A percentile compares a stretch with the other conserved stretches of the same genome.
Conservation (phyloP, 2,888 invertebrate genomes). For the Meta bourneti region DNA sequence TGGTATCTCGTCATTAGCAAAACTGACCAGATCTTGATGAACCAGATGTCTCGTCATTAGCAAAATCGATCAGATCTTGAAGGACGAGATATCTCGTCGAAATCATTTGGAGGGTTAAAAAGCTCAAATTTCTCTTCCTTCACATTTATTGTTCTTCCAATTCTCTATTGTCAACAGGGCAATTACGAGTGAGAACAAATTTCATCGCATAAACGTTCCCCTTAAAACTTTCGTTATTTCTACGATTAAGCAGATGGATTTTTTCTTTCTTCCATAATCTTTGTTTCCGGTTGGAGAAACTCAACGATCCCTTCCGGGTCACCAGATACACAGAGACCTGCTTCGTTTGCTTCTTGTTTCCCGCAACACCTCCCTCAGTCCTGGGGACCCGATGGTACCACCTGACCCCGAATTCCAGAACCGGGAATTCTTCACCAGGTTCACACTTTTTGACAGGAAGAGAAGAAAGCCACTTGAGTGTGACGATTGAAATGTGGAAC, state of each 20-base stretch:
- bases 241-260: too few relatives aligned
- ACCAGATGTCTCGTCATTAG: too few relatives aligned
- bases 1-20: too few relatives aligned
- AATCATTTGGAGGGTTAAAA: not conserved
- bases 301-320: conserved; percentile 43
- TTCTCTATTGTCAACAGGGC: not conserved
- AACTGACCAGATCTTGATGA: too few relatives aligned
- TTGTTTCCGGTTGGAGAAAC: conserved; percentile 27
- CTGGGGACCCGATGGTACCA: conserved; percentile 10
- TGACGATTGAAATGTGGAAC: conserved; percentile 54
- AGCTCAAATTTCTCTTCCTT: not conserved
- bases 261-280: not conserved
- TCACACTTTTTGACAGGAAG: conserved; percentile 53
- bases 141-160: not conserved
- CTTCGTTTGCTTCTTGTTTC: not conserved
- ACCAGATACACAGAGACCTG: conserved; percentile 15
- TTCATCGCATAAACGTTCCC: not conserved
- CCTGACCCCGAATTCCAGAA: conserved; percentile 33
- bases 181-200: not conserved
- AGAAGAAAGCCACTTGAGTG: conserved; percentile 31
- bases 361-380: not conserved
- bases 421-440: not conserved
- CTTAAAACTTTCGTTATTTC: conserved; percentile 2
- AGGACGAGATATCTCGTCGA: not conserved
- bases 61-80: too few relatives aligned